These are phyloP conservation scores for Brachyopa scutellaris DNA, from an alignment of 2,888 invertebrate species.

Conservation along the genomic window DNA sequence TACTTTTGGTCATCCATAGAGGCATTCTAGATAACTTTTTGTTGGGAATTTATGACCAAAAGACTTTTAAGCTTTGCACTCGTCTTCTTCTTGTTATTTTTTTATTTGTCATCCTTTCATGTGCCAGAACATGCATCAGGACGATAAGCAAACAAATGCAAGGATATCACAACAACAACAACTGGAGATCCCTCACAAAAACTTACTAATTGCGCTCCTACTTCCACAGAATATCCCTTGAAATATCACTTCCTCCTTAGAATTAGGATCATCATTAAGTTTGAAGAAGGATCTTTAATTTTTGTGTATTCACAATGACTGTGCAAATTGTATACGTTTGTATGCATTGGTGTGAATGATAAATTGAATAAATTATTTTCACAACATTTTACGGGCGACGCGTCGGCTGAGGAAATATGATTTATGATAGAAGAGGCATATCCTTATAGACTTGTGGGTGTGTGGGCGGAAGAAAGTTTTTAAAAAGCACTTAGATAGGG, in stretches of 20 bases:
- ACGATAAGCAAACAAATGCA: too few relatives aligned
- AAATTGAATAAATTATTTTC: conserved; percentile 41
- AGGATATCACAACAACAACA: too few relatives aligned
- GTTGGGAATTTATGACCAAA: too few relatives aligned
- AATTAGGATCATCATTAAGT: conserved; percentile 2
- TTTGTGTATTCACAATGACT: conserved; percentile 11
- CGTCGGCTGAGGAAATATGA: conserved; percentile 8
- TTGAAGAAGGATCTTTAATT: conserved; percentile 12
- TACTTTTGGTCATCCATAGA: too few relatives aligned
- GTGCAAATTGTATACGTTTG: conserved; percentile 16
- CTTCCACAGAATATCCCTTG: too few relatives aligned
- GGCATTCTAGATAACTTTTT: too few relatives aligned
- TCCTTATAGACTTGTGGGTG: neutral
- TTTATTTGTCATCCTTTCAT: too few relatives aligned
- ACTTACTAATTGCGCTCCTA: conserved; percentile 9
- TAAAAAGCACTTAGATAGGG: neutral
- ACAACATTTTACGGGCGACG: neutral
- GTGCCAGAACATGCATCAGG: too few relatives aligned
- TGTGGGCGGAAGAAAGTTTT: too few relatives aligned
- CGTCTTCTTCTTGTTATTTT: too few relatives aligned
- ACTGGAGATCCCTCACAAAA: too few relatives aligned
- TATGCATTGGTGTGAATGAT: conserved; percentile 18
- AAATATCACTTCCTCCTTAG: neutral
- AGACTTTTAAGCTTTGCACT: too few relatives aligned
- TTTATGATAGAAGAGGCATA: conserved; percentile 6